Conservation (phyloP, 2,888 invertebrate genomes). For the Drosophila atripex region DNA sequence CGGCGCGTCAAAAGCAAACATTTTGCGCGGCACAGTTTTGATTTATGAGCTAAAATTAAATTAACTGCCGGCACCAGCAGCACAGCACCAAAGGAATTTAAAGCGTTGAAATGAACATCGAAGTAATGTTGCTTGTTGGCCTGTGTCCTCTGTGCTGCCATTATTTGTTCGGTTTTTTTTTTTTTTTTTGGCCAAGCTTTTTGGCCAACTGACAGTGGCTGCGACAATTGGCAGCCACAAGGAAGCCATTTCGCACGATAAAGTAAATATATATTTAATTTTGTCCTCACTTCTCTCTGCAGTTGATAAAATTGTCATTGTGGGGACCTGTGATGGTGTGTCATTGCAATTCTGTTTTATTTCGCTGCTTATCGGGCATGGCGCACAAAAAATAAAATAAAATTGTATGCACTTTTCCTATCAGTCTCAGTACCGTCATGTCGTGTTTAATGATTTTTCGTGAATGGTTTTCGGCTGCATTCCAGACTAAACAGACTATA, state of each 20-base stretch:
- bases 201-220: constrained; percentile 56
- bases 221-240: constrained; percentile 63
- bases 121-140: constrained; percentile 47
- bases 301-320: constrained; percentile 48
- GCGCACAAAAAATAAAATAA: constrained; percentile 63
- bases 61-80: constrained; percentile 70
- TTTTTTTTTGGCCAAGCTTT: too few relatives aligned
- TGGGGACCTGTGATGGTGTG: constrained; percentile 33
- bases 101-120: constrained; percentile 72
- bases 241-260: constrained; percentile 61
- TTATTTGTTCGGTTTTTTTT: constrained; percentile 12
- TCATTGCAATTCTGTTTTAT: constrained; percentile 40
- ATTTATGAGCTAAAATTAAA: constrained; percentile 80
- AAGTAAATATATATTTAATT: constrained; percentile 56
- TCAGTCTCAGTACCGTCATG: constrained; percentile 35
- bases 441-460: constrained; percentile 6
- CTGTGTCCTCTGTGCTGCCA: constrained; percentile 9
- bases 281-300: constrained; percentile 26
- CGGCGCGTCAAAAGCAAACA: constrained; percentile 74
- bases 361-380: constrained; percentile 61
- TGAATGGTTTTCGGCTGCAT: too few relatives aligned
- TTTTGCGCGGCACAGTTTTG: constrained; percentile 80
- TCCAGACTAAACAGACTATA: constrained; percentile 8
- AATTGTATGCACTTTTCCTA: constrained; percentile 69
- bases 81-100: constrained; percentile 64